Percentiles rank a stretch among this genome's conserved stretches.
phyloP scores from a whole-genome alignment of 1,140 invertebrate genomes.

The Dryas iulia region DNA sequence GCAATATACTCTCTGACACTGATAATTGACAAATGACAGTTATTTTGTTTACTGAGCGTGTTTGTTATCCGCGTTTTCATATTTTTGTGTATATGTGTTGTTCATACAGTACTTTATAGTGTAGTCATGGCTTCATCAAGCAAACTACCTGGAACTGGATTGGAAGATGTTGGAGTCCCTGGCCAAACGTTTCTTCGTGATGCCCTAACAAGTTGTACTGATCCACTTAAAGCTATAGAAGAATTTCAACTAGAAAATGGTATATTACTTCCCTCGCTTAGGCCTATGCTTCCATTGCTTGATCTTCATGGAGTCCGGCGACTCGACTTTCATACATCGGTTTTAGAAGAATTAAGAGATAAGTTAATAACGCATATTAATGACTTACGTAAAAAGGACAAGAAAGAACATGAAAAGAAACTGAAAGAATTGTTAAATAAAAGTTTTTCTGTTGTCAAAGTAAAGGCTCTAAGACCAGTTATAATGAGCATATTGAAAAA shows the following conservation, averaged over 20 bases:
- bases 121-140: slow-evolving; percentile 60
- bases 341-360: slow-evolving; percentile 95
- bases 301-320: slow-evolving; percentile 96
- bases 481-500: slow-evolving; percentile 97
- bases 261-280: slow-evolving; percentile 93
- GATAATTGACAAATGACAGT: slow-evolving; percentile 1
- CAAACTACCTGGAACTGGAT: slow-evolving; percentile 77
- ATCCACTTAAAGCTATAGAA: slow-evolving; percentile 97
- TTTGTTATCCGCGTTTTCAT: slow-evolving; percentile 5
- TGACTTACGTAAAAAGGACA: slow-evolving; percentile 89
- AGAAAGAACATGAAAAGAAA: slow-evolving; percentile 89
- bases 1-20: neutral
- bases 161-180: slow-evolving; percentile 96
- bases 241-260: slow-evolving; percentile 99
- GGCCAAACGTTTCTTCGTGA: slow-evolving; percentile 94
- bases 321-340: slow-evolving; percentile 96
- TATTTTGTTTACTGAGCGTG: neutral
- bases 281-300: slow-evolving; percentile 95
- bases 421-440: slow-evolving; percentile 95
- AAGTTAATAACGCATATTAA: slow-evolving; percentile 94
- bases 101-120: neutral
- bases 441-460: slow-evolving; percentile 95
- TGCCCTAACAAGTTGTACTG: slow-evolving; percentile 96
- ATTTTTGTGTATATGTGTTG: neutral
- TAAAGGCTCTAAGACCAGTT: slow-evolving; percentile 95